Conservation (phyloP, 2,797 vertebrate genomes). For the Neosilurus mollespiculum region DNA sequence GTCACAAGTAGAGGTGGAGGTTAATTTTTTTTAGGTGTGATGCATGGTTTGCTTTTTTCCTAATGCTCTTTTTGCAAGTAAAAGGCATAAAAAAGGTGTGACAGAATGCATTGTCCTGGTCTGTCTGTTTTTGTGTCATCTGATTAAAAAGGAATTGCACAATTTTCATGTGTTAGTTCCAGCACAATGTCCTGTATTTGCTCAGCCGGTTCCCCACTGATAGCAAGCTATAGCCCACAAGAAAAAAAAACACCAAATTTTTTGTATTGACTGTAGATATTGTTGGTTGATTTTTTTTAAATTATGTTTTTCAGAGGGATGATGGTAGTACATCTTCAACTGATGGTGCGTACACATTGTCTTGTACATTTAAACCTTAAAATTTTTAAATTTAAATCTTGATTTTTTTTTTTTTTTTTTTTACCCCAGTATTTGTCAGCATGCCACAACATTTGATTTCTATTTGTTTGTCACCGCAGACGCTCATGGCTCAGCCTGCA, state of each 20-base stretch:
- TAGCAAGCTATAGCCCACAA: background rate
- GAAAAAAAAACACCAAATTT: background rate
- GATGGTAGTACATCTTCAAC: conserved; percentile 80
- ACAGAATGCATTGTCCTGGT: background rate
- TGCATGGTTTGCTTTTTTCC: background rate
- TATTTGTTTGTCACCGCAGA: conserved; percentile 68
- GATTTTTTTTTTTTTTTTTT: background rate
- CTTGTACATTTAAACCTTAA: background rate
- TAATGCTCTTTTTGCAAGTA: background rate
- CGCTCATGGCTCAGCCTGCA: conserved; percentile 82
- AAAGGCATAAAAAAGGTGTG: background rate
- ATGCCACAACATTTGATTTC: background rate
- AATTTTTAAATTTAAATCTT: background rate
- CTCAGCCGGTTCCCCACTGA: background rate
- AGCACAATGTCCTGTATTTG: background rate
- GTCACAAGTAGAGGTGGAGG: background rate
- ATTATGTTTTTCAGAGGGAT: conserved; percentile 73
- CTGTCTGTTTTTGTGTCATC: background rate
- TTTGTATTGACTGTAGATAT: background rate
- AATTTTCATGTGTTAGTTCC: background rate
- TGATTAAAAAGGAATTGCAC: background rate
- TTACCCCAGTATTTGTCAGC: background rate
- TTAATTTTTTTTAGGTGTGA: too few relatives aligned
- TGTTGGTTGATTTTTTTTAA: conserved; percentile 2
- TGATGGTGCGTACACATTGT: conserved; percentile 77